phyloP scores from a whole-genome alignment of 1,140 invertebrate genomes.

The Drosophila auraria region DNA sequence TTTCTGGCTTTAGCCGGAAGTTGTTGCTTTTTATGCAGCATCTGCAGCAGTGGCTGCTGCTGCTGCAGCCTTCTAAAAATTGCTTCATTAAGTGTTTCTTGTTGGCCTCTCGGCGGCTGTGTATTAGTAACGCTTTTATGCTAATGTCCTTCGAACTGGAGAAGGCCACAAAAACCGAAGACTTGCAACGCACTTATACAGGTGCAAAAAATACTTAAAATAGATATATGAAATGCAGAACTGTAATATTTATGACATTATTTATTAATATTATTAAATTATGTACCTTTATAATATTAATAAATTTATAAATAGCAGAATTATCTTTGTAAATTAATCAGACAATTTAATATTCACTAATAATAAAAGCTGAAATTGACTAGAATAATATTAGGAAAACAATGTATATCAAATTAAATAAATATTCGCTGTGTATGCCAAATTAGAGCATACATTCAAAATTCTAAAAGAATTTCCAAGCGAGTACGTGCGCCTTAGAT shows the following conservation, averaged over 20 bases:
- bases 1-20: constrained; percentile 70
- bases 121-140: constrained; percentile 82
- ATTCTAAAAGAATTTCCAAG: constrained; percentile 6
- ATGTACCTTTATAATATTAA: too few relatives aligned
- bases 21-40: constrained; percentile 80
- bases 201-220: not conserved
- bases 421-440: not conserved
- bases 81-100: constrained; percentile 83
- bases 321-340: too few relatives aligned
- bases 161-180: constrained; percentile 12
- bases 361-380: too few relatives aligned
- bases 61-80: constrained; percentile 67
- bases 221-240: too few relatives aligned
- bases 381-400: too few relatives aligned
- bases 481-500: not conserved
- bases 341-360: too few relatives aligned
- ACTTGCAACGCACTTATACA: constrained; percentile 11
- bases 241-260: too few relatives aligned
- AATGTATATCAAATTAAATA: too few relatives aligned
- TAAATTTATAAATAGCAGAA: too few relatives aligned
- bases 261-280: too few relatives aligned
- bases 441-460: not conserved
- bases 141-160: constrained; percentile 75
- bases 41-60: constrained; percentile 40
- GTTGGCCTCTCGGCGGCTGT: constrained; percentile 63